phyloP scores from a whole-genome alignment of 2,888 invertebrate genomes.

The Campoplex nolae region DNA sequence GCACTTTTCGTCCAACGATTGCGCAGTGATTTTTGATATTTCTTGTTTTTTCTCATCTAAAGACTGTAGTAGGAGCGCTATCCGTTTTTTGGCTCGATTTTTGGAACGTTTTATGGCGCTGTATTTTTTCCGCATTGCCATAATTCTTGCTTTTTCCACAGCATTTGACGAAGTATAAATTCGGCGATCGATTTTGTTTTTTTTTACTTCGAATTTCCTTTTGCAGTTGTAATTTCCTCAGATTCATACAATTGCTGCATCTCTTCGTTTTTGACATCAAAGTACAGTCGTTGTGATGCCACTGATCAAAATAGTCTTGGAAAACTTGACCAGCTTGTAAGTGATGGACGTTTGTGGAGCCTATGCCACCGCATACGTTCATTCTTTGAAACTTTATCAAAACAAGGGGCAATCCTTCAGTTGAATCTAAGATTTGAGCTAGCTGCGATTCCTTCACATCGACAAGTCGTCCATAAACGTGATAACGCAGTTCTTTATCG shows the following conservation, averaged over 20 bases:
- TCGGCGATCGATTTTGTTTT: no score
- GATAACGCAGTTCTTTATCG: slow-evolving; percentile 30
- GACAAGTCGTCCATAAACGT: slow-evolving; percentile 44
- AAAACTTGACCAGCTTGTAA: slow-evolving; percentile 37
- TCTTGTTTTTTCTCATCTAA: neutral
- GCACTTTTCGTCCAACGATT: slow-evolving; percentile 18
- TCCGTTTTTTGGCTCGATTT: slow-evolving; percentile 1
- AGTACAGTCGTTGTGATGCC: slow-evolving; percentile 54
- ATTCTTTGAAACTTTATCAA: slow-evolving; percentile 36
- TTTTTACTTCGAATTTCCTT: slow-evolving; percentile 47
- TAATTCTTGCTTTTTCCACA: slow-evolving; percentile 22
- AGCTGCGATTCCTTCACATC: slow-evolving; percentile 8
- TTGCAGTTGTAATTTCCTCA: slow-evolving; percentile 42
- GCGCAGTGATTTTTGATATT: neutral
- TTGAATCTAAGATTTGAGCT: slow-evolving; percentile 15
- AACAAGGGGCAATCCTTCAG: slow-evolving; percentile 6
- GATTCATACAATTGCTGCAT: slow-evolving; percentile 50
- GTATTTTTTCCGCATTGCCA: slow-evolving; percentile 12
- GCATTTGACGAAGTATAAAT: slow-evolving; percentile 42
- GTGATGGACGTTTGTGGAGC: slow-evolving; percentile 41
- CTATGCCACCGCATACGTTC: slow-evolving; percentile 46
- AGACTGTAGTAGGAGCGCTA: neutral
- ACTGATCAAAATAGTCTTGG: slow-evolving; percentile 50
- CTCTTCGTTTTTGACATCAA: slow-evolving; percentile 49
- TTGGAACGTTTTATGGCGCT: neutral